Conservation (phyloP, 2,113 vertebrate species). For the Atherinomorus stipes region DNA sequence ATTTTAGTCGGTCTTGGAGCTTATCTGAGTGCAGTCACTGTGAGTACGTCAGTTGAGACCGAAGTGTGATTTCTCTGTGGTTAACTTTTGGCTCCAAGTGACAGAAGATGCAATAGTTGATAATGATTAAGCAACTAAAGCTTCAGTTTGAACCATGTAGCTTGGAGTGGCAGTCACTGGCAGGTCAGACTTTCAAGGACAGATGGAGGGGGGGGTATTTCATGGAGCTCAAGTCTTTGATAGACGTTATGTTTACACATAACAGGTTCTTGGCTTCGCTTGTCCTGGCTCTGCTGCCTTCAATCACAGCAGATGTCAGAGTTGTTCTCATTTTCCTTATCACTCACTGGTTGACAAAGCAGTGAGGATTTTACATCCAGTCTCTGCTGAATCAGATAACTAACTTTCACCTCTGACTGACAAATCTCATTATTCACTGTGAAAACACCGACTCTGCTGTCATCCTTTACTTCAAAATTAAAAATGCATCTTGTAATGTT, state of each 20-base stretch:
- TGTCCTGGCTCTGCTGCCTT: conserved; percentile 25
- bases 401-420: neutral
- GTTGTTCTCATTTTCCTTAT: conserved; percentile 35
- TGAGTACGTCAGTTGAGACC: neutral
- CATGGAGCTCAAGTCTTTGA: neutral
- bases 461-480: no score
- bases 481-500: neutral
- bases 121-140: conserved; percentile 58
- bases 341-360: conserved; percentile 67
- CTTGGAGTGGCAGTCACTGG: neutral
- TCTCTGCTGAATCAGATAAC: neutral
- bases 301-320: conserved; percentile 16
- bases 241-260: conserved; percentile 58
- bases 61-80: no score
- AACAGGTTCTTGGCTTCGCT: conserved; percentile 32
- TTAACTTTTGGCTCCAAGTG: no score
- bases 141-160: neutral
- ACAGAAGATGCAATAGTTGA: no score
- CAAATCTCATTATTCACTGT: neutral
- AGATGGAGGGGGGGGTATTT: neutral
- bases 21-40: neutral
- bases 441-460: no score
- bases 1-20: neutral
- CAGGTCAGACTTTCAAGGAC: conserved; percentile 11
- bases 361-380: conserved; percentile 1